Evolutionary conservation across 2,113 vertebrate species (phyloP).

Genomic region (Anseranas semipalmata): DNA sequence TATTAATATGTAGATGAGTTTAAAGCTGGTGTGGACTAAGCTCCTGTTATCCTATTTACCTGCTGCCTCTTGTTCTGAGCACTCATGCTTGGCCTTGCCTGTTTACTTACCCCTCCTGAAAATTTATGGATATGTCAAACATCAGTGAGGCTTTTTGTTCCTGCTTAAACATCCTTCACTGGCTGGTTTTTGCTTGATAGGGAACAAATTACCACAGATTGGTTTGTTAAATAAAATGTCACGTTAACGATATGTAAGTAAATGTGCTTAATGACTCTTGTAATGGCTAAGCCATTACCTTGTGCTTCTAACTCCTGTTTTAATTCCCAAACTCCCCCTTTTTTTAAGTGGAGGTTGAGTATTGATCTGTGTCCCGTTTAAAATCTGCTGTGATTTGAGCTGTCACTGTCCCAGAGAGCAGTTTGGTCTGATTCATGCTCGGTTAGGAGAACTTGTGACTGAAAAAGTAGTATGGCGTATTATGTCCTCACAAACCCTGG

Average conservation of each 20-base stretch:
- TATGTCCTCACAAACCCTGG: neutral
- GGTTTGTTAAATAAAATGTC: neutral
- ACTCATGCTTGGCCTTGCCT: neutral
- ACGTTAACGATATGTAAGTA: neutral
- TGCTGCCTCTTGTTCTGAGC: neutral
- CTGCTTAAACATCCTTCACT: neutral
- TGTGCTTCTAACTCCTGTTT: neutral
- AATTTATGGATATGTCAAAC: rapidly evolving
- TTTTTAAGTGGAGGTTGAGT: neutral
- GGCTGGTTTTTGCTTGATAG: neutral
- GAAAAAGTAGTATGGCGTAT: too few species aligned
- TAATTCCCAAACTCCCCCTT: too few species aligned
- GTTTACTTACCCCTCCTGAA: neutral
- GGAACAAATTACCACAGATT: too few species aligned
- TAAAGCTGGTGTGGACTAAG: neutral
- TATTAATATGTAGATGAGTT: neutral
- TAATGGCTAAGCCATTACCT: rapidly evolving
- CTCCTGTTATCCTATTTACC: neutral
- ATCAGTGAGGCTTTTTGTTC: rapidly evolving
- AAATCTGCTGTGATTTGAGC: neutral
- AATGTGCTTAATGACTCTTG: neutral
- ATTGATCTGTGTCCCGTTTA: neutral
- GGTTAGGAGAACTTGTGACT: neutral
- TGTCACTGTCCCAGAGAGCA: neutral
- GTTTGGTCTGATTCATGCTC: neutral